phyloP scores from a whole-genome alignment of 2,113 vertebrate genomes.

The Excalfactoria chinensis region DNA sequence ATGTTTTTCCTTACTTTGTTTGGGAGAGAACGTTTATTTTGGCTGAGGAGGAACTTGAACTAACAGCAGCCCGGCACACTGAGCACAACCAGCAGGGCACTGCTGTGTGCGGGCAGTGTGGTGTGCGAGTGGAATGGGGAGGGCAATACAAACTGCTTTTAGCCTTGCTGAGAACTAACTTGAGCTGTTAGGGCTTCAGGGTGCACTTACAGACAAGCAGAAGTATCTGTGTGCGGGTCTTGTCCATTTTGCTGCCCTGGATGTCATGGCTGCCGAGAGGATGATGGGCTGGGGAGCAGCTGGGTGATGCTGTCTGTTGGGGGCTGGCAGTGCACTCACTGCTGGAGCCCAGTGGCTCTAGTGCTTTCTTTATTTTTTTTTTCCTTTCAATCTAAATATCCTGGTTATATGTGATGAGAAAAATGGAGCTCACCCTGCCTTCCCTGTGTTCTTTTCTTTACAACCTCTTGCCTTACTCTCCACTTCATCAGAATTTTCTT shows the following conservation, averaged over 20 bases:
- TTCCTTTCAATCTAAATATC: neutral
- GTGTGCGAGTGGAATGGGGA: neutral
- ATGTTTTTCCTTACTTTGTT: neutral
- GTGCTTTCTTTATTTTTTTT: fast-evolving
- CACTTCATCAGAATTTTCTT: neutral
- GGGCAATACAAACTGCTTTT: neutral
- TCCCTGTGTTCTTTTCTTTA: neutral
- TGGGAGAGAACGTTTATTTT: neutral
- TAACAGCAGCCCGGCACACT: neutral
- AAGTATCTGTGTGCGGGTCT: fast-evolving
- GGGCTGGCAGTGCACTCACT: neutral
- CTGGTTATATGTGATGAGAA: neutral
- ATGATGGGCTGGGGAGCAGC: neutral
- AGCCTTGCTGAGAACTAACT: neutral
- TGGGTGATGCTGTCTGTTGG: neutral
- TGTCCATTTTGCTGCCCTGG: fast-evolving
- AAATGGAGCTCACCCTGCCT: neutral
- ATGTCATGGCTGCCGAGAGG: no score
- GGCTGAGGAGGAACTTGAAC: neutral
- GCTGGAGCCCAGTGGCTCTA: neutral
- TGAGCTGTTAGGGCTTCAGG: neutral
- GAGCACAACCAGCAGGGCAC: neutral
- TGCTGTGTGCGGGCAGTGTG: neutral
- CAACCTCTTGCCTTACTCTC: neutral
- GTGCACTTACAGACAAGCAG: neutral